Conservation (phyloP, 2,113 vertebrate genomes). For the Eublepharis macularius region DNA sequence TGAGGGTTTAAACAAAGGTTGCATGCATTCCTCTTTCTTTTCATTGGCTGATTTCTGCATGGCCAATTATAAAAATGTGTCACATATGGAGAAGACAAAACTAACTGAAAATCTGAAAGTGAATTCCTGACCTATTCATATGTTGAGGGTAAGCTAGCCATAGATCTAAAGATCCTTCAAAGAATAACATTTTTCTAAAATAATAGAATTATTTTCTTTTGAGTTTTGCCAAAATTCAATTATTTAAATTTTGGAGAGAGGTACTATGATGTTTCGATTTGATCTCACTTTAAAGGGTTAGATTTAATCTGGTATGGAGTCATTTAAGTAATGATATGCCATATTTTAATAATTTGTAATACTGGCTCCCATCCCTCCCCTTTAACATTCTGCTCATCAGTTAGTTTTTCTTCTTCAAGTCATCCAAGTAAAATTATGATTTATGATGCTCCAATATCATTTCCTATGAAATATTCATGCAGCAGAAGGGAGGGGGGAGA, state of each 20-base stretch:
- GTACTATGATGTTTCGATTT: not conserved
- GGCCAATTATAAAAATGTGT: no score
- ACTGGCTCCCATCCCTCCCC: not conserved
- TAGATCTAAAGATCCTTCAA: not conserved
- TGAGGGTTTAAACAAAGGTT: no score
- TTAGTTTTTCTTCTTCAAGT: slow-evolving; percentile 13
- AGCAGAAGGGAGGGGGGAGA: not conserved
- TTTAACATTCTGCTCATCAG: not conserved
- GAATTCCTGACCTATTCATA: not conserved
- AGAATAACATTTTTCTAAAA: not conserved
- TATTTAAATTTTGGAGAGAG: not conserved
- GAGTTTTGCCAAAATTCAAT: not conserved
- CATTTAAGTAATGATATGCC: not conserved
- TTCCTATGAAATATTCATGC: not conserved
- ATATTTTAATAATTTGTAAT: not conserved
- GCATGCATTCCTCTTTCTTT: no score
- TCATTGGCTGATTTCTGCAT: no score
- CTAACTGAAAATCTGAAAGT: not conserved
- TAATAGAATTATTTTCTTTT: not conserved
- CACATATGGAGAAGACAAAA: not conserved
- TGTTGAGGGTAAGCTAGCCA: not conserved
- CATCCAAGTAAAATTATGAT: not conserved
- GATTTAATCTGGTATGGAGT: not conserved
- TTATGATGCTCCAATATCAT: not conserved
- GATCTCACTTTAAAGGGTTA: not conserved